Conservation (phyloP, 2,888 invertebrate genomes). For the Drosophila hawaiiensis region DNA sequence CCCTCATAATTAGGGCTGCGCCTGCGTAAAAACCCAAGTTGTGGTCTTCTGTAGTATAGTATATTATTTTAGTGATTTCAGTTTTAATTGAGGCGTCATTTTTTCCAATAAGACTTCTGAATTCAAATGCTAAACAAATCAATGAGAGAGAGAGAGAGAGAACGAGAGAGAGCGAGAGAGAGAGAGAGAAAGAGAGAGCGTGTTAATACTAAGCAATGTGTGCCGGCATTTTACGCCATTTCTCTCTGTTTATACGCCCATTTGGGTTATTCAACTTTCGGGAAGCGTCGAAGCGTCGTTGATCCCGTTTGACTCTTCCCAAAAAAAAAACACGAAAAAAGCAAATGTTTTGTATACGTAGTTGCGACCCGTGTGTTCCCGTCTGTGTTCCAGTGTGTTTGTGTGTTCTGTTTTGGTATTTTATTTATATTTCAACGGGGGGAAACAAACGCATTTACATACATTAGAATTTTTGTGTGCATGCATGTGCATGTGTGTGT, state of each 20-base stretch:
- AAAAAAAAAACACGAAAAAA: conserved; percentile 36
- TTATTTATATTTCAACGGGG: conserved; percentile 62
- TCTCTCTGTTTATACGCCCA: conserved; percentile 70
- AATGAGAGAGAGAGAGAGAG: neutral
- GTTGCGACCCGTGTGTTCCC: conserved; percentile 13
- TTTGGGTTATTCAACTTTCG: conserved; percentile 79
- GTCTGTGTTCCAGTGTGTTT: conserved; percentile 19
- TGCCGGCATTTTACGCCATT: conserved; percentile 49
- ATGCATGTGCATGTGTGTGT: conserved; percentile 20
- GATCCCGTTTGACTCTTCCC: conserved; percentile 76
- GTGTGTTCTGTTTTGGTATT: conserved; percentile 45
- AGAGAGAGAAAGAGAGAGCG: conserved; percentile 10
- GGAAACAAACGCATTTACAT: conserved; percentile 77
- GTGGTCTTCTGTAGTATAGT: conserved; percentile 16
- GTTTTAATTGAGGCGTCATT: conserved; percentile 32
- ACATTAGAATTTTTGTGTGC: conserved; percentile 37
- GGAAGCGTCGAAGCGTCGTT: conserved; percentile 68
- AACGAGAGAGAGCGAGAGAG: neutral
- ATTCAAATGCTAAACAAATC: conserved; percentile 42
- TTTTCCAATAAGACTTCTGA: conserved; percentile 43
- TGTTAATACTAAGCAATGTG: conserved; percentile 29
- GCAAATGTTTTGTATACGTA: conserved; percentile 23
- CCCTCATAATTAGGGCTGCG: conserved; percentile 8
- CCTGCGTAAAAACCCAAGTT: conserved; percentile 19
- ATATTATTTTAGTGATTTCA: conserved; percentile 17